Base-by-base conservation (phyloP, 2,888 invertebrate genomes). In the Parthenolecanium corni region DNA sequence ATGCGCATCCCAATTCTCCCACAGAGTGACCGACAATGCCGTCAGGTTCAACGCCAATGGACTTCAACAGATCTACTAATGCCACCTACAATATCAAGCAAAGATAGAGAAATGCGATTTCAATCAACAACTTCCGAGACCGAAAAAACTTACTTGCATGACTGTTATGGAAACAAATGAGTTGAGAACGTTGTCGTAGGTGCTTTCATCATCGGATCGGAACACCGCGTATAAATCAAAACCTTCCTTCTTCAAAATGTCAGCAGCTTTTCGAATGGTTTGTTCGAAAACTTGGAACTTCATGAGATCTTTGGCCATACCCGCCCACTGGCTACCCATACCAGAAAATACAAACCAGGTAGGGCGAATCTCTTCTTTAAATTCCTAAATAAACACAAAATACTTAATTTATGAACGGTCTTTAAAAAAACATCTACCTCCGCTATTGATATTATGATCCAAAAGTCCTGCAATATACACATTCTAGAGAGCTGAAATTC, bases 321-420 rank as follows among this genome's bases (percentile, higher is more conserved):
- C 92, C 52, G 88, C 80, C 96, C 96, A 97, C 76, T 97, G 97
- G 46, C 90, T 86, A 14, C 97, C 97, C 97, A 98, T 97, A 65
- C 98, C 98, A 51, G 94, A 87, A 77, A 93, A 97, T 66, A 97
- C 82, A 75, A 83, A 97, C 91, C 95, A 97, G 62, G 96, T 76
- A 1, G 95, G 92, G 14, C 89, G 81, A 25, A 21, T 5, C 20
- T 61, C 58, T 31, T 57, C 57, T 21, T 18, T 58, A 12, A 31
- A 16, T 12, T 11, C 40, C 49, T 47, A 3, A 16, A 57, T 12
- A 46, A 46, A 42, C 1, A 20, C 49, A 64, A 12, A 51, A 14
- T 12, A 5, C 25, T 42, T 9, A 25, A 36, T 51, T 52, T 36
- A 38, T 38, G n/a, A n/a, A n/a, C n/a, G n/a, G n/a, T n/a, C n/a